Percentiles rank a stretch among this genome's conserved stretches.
phyloP scores from a whole-genome alignment of 1,140 invertebrate genomes.

The Euura lappo region DNA sequence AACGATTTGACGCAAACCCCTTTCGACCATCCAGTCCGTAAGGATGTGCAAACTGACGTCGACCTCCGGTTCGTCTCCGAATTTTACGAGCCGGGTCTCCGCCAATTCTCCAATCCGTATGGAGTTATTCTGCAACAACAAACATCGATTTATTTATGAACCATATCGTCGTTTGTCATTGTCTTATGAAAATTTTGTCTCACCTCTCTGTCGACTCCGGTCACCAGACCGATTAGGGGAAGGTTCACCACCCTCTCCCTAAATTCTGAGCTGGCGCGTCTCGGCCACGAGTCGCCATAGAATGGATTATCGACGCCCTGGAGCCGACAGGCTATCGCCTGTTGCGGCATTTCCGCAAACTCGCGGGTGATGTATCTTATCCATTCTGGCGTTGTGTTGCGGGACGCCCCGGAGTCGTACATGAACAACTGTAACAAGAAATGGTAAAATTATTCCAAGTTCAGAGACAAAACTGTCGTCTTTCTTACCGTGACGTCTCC shows the following conservation, averaged over 20 bases:
- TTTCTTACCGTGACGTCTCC: conserved; percentile 32
- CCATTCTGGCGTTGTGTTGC: conserved; percentile 27
- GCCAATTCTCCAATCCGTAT: conserved; percentile 29
- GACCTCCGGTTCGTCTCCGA: too few relatives aligned
- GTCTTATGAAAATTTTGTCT: background rate
- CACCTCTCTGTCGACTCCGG: conserved; percentile 10
- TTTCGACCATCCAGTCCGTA: background rate
- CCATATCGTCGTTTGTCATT: too few relatives aligned
- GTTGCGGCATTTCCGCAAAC: conserved; percentile 47
- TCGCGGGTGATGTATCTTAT: conserved; percentile 18
- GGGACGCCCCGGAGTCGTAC: conserved; percentile 56
- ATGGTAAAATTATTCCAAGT: too few relatives aligned
- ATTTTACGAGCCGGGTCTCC: too few relatives aligned
- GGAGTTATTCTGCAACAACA: conserved; percentile 40
- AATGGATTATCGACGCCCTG: conserved; percentile 33
- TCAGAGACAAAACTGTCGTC: too few relatives aligned
- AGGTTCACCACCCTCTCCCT: too few relatives aligned
- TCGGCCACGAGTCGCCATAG: conserved; percentile 13
- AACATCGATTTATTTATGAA: background rate
- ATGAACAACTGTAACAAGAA: conserved; percentile 45
- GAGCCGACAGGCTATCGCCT: conserved; percentile 49
- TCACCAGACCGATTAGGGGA: conserved; percentile 34
- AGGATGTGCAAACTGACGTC: too few relatives aligned
- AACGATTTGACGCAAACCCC: too few relatives aligned
- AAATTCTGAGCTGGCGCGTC: too few relatives aligned